phyloP scores from a whole-genome alignment of 2,888 invertebrate species.

The Apomyelois bistriatella region DNA sequence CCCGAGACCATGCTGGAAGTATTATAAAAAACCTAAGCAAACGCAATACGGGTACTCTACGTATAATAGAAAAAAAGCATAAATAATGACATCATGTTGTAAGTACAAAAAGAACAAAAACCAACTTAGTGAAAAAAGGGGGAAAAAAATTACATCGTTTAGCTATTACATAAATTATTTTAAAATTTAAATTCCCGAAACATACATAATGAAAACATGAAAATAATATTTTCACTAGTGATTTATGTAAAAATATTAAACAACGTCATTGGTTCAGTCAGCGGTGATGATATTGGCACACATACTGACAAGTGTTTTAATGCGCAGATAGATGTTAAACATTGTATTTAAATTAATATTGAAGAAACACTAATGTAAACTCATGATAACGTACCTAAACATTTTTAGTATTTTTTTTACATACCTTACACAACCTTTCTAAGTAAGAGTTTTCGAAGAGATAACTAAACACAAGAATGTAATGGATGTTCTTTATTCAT shows the following conservation, averaged over 20 bases:
- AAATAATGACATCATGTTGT: too few species aligned
- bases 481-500: too few species aligned
- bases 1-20: too few species aligned
- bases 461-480: too few species aligned
- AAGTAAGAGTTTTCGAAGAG: too few species aligned
- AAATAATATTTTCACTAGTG: background rate
- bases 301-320: background rate
- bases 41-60: too few species aligned
- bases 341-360: slow-evolving; percentile 3
- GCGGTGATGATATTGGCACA: background rate
- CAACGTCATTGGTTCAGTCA: background rate
- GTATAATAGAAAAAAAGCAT: too few species aligned
- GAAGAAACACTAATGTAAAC: background rate
- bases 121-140: too few species aligned
- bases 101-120: too few species aligned
- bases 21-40: too few species aligned
- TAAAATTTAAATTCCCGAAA: background rate
- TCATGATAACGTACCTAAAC: background rate
- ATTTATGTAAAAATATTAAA: background rate
- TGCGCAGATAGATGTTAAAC: background rate
- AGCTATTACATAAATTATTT: background rate
- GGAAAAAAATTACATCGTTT: background rate
- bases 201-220: background rate
- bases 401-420: too few species aligned
- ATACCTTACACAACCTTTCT: too few species aligned